Percentiles rank a stretch among this genome's conserved stretches.
Evolutionary conservation across 2,888 invertebrate genomes (phyloP).

Genomic region (Leuctra nigra): DNA sequence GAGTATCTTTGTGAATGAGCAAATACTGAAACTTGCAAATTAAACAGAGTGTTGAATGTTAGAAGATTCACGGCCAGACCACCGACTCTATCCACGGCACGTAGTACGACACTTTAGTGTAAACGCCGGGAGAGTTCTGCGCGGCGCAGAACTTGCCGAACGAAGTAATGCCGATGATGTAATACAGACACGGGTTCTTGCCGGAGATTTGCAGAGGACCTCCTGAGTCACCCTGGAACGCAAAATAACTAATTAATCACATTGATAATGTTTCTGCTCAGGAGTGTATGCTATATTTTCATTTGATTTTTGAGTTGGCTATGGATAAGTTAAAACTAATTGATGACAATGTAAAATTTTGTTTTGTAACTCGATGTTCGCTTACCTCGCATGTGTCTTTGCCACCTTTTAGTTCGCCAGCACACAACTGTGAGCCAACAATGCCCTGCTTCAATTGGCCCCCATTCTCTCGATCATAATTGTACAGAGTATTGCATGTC

Average conservation of each 20-base stretch:
- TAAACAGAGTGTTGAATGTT: too few species aligned
- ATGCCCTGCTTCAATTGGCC: conserved; percentile 25
- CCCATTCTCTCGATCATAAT: conserved; percentile 8
- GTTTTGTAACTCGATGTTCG: too few species aligned
- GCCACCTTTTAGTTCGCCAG: conserved; percentile 31
- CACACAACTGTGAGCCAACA: conserved; percentile 28
- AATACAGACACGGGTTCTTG: conserved; percentile 43
- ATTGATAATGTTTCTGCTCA: too few species aligned
- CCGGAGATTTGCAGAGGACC: conserved; percentile 51
- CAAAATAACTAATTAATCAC: too few species aligned
- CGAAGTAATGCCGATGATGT: conserved; percentile 46
- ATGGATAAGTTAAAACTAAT: too few species aligned
- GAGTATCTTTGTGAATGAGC: too few species aligned
- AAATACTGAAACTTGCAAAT: too few species aligned
- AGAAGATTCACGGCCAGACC: conserved; percentile 50
- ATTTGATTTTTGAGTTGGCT: too few species aligned
- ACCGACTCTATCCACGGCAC: conserved; percentile 52
- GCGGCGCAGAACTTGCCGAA: conserved; percentile 46
- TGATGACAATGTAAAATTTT: too few species aligned
- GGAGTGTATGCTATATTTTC: too few species aligned
- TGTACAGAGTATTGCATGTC: conserved; percentile 25
- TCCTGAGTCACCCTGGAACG: conserved; percentile 66
- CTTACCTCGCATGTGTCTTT: conserved; percentile 35
- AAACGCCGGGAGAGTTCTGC: conserved; percentile 49
- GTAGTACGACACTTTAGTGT: conserved; percentile 49